A percentile compares a stretch with the other conserved stretches of the same genome.
phyloP scores from a whole-genome alignment of 2,888 invertebrate species.

The Acleris laterana region DNA sequence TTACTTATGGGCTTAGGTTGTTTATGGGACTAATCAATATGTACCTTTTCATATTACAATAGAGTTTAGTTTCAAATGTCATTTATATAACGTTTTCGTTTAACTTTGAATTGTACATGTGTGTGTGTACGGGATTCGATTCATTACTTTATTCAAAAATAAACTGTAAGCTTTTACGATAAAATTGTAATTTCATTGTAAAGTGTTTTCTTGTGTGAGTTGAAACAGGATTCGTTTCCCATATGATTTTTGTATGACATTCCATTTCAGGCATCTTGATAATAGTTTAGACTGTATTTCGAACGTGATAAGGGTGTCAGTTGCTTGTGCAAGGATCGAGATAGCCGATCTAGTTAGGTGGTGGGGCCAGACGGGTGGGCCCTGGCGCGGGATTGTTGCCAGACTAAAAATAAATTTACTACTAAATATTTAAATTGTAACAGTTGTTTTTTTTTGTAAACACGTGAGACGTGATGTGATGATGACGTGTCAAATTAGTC shows the following conservation, averaged over 20 bases:
- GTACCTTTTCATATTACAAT: constrained; percentile 13
- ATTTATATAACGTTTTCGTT: constrained; percentile 27
- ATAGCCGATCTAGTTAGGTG: constrained; percentile 63
- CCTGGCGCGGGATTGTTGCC: constrained; percentile 51
- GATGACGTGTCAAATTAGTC: not conserved
- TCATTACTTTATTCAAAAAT: constrained; percentile 2
- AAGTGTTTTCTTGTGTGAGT: constrained; percentile 46
- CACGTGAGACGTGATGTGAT: not conserved
- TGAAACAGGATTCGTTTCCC: constrained; percentile 76
- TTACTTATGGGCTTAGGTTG: constrained; percentile 58
- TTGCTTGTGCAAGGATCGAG: constrained; percentile 41
- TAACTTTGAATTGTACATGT: constrained; percentile 35
- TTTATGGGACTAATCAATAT: constrained; percentile 44
- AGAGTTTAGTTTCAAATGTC: constrained; percentile 43
- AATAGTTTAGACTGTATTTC: constrained; percentile 42
- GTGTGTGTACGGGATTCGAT: constrained; percentile 30
- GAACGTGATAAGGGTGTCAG: constrained; percentile 41
- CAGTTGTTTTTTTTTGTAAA: constrained; percentile 1
- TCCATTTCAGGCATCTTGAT: constrained; percentile 52
- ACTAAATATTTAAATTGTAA: constrained; percentile 41
- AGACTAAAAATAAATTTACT: constrained; percentile 45
- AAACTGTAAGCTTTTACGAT: not conserved
- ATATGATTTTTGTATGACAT: constrained; percentile 80
- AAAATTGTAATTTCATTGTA: not conserved
- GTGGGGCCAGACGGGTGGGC: constrained; percentile 59